Percentiles rank a stretch among this genome's conserved stretches.
Evolutionary conservation across 1,140 invertebrate genomes (phyloP).

Genomic region (Wasmannia auropunctata): DNA sequence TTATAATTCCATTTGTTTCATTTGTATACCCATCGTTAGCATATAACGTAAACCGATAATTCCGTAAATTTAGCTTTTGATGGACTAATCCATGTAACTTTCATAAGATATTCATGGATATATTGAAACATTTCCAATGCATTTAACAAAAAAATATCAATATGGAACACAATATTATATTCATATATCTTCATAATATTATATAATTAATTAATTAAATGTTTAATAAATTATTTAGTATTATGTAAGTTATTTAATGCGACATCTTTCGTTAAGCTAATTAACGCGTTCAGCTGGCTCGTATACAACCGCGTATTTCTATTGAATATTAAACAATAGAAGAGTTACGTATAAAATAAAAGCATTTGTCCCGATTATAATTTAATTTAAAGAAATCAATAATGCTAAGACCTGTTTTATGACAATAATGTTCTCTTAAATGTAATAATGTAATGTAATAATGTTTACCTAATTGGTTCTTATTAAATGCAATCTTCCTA

Average conservation of each 20-base stretch:
- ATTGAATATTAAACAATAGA: background rate
- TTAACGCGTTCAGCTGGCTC: background rate
- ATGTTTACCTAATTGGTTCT: background rate
- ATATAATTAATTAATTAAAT: constrained; percentile 37
- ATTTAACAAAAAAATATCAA: background rate
- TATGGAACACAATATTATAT: background rate
- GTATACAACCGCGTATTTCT: background rate
- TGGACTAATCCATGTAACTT: constrained; percentile 10
- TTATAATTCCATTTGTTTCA: background rate
- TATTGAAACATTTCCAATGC: background rate
- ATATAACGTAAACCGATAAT: constrained; percentile 13
- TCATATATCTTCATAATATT: background rate
- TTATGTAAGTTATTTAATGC: background rate
- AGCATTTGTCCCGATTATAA: background rate
- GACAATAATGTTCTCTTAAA: background rate
- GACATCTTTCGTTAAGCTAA: background rate
- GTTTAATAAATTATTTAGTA: background rate
- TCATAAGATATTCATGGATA: constrained; percentile 26
- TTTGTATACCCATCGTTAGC: background rate
- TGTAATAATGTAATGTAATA: no score
- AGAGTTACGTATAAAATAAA: background rate
- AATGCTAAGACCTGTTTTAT: background rate
- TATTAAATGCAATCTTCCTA: background rate
- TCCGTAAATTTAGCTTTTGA: constrained; percentile 10
- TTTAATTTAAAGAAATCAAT: constrained; percentile 1